Percentiles rank a stretch among this genome's conserved stretches.
Evolutionary conservation across 1,140 invertebrate genomes (phyloP).

Genomic region (Drosophila ambigua): DNA sequence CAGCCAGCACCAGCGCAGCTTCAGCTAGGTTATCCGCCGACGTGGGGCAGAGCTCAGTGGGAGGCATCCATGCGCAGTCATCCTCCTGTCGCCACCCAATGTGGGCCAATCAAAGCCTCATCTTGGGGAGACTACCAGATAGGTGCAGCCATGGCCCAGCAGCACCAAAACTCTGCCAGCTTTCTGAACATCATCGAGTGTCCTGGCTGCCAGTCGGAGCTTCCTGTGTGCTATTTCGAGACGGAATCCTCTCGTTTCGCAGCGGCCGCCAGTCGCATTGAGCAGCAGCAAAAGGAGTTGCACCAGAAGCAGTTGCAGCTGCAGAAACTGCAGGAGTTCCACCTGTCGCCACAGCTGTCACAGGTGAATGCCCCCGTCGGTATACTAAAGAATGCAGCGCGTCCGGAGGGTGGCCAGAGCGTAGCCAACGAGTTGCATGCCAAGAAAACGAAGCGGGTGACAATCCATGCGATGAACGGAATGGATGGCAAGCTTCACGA

Average conservation of each 20-base stretch:
- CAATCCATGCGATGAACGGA: background rate
- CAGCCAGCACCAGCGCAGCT: background rate
- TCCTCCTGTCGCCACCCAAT: too few species aligned
- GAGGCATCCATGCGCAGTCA: too few species aligned
- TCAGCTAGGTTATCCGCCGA: background rate
- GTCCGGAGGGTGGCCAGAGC: background rate
- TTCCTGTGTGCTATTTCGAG: background rate
- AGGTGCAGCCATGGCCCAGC: background rate
- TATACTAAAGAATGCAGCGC: slow-evolving; percentile 25
- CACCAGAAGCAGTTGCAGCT: slow-evolving; percentile 9
- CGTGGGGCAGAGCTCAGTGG: background rate
- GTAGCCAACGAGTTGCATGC: background rate
- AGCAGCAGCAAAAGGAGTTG: slow-evolving; percentile 17
- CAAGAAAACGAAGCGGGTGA: background rate
- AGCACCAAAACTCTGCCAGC: background rate
- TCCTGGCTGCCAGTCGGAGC: background rate
- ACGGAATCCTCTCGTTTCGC: background rate
- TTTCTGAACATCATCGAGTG: background rate
- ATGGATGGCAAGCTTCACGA: background rate
- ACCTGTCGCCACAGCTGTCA: too few species aligned
- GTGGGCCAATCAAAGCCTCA: too few species aligned
- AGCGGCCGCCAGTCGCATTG: slow-evolving; percentile 10
- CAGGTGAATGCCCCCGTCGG: background rate
- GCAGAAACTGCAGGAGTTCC: too few species aligned
- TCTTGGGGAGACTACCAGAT: background rate